Percentiles rank a stretch among this genome's conserved stretches.
These are phyloP conservation scores for Erynnis tages DNA, from an alignment of 2,888 invertebrate genomes.

Conservation along the genomic window DNA sequence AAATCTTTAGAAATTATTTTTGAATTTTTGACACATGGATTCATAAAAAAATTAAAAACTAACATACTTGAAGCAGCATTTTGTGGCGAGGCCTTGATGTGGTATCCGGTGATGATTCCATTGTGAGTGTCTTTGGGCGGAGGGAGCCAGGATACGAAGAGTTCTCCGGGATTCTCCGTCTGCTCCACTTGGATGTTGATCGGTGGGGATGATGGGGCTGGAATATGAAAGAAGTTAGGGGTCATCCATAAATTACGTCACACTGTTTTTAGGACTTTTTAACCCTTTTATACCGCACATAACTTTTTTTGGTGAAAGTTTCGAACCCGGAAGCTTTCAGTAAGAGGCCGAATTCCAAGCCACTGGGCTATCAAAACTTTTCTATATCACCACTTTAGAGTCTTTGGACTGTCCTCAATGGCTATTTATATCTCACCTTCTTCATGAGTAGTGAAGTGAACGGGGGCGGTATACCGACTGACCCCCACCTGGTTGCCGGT, in stretches of 20 bases:
- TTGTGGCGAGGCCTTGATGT: constrained; percentile 68
- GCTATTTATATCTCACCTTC: constrained; percentile 64
- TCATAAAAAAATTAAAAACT: too few species aligned
- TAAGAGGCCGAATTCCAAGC: too few species aligned
- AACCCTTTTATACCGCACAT: too few species aligned
- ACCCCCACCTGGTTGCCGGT: constrained; percentile 73
- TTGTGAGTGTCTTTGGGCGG: constrained; percentile 67
- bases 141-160: constrained; percentile 64
- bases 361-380: too few species aligned
- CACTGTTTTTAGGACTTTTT: too few species aligned
- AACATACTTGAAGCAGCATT: constrained; percentile 51
- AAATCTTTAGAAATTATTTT: too few species aligned
- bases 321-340: too few species aligned
- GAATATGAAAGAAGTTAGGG: constrained; percentile 27
- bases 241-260: too few species aligned
- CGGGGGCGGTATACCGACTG: constrained; percentile 62
- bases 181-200: constrained; percentile 63
- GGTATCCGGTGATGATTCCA: constrained; percentile 67
- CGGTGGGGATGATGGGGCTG: constrained; percentile 70
- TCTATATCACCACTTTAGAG: too few species aligned
- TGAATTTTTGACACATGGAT: too few species aligned
- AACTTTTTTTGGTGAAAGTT: too few species aligned
- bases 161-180: constrained; percentile 68
- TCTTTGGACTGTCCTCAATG: too few species aligned
- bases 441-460: constrained; percentile 73